Evolutionary conservation across 2,888 invertebrate genomes (phyloP), one percentile per base, ranked within the genome.

Genomic region (Torymus texanus): DNA sequence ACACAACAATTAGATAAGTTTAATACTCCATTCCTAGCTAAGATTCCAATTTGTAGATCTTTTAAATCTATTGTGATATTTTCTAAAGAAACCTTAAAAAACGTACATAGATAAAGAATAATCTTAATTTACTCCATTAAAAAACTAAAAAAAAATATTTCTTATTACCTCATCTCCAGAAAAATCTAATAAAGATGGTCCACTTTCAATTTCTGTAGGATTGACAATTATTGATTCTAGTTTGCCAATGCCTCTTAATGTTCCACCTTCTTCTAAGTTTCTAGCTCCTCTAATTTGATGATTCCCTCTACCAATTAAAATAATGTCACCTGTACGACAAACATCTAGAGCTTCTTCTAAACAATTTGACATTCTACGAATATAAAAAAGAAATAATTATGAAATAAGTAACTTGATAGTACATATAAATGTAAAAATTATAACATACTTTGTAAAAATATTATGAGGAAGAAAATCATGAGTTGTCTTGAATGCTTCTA

Each of bases 51-150:
- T 72, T 92, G 92, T 10, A 92, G 91, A 18, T 91, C 90, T 51
- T 89, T 88, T 62, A 93, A 91, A 83, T 93, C 90, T 14, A 94
- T 85, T 1, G 92, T 91, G 55, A 94, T 55, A 85, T 93, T 92
- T 82, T 92, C 91, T n/a, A 94, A 83, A 1, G 89, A 79, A 63
- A 92, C 91, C 90, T 89, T 50, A 29, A 82, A 77, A 29, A 29
- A 29, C 29, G 5, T 5, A 29, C 3, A 3, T 29, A 29, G 29
- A 29, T 29, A 5, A 29, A 29, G 29, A 29, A 29, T 29, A 5
- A 29, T 29, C 29, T 29, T 29, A 29, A 29, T 29, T 29, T 18
- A 72, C 63, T 41, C 51, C 58, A 51, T 41, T 10, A n/a, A 29
- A 55, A 50, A 56, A 29, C 29, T 79, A 67, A 58, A 68, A 56